A percentile compares a stretch with the other conserved stretches of the same genome.
Evolutionary conservation across 2,113 vertebrate species (phyloP).

Genomic region (Martes martes): DNA sequence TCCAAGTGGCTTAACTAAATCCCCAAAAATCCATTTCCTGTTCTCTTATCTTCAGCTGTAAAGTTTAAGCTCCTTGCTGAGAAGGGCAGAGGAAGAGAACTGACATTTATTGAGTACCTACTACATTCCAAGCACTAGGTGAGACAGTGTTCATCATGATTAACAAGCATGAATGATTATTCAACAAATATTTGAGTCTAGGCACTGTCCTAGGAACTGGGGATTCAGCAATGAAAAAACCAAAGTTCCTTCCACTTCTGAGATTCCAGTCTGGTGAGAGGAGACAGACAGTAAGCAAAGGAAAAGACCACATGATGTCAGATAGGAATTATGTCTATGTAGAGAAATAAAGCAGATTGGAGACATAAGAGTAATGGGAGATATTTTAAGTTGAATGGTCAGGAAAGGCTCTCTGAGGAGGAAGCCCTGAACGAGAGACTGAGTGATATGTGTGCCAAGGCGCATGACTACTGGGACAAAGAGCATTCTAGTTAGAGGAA

Average conservation of each 20-base stretch:
- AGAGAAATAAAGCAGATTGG: not conserved
- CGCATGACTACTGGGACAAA: not conserved
- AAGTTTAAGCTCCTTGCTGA: constrained; percentile 11
- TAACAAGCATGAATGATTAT: not conserved
- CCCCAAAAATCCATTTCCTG: constrained; percentile 20
- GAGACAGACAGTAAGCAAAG: not conserved
- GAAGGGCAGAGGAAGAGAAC: not conserved
- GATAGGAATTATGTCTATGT: not conserved
- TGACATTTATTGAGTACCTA: not conserved
- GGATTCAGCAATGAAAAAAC: not conserved
- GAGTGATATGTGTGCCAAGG: not conserved
- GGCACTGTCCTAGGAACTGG: not conserved
- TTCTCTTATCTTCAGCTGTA: constrained; percentile 23
- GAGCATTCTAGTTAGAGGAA: not conserved
- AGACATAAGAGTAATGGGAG: not conserved
- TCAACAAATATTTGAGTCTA: not conserved
- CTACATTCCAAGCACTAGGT: not conserved
- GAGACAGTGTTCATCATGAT: not conserved
- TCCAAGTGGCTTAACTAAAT: constrained; percentile 53
- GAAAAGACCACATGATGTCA: too few relatives aligned
- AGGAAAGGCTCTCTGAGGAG: not conserved
- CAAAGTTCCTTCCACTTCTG: not conserved
- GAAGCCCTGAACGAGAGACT: not conserved
- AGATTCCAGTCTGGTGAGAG: not conserved
- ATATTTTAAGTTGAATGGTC: not conserved